phyloP scores from a whole-genome alignment of 2,113 vertebrate genomes.

The Sylvietta virens region DNA sequence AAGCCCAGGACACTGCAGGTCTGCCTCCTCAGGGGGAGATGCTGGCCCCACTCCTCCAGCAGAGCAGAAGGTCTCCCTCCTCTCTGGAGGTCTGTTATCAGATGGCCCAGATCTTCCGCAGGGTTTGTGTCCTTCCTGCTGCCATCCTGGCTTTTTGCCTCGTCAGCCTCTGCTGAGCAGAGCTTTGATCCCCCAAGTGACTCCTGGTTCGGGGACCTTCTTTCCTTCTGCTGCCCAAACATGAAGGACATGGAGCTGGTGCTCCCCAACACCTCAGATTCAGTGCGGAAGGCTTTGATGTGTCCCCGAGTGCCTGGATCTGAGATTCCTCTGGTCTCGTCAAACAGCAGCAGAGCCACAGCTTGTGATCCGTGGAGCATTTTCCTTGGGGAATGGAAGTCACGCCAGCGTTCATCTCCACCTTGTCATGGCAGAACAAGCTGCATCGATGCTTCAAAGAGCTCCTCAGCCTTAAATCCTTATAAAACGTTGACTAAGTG shows the following conservation, averaged over 20 bases:
- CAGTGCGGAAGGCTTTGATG: not conserved
- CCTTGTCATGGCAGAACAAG: not conserved
- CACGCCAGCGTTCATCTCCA: fast-evolving
- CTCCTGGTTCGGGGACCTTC: not conserved
- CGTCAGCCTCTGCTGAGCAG: not conserved
- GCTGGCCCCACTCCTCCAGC: not conserved
- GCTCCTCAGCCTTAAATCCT: not conserved
- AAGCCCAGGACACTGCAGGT: not conserved
- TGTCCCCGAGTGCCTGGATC: not conserved
- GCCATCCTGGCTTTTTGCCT: not conserved
- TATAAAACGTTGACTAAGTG: not conserved
- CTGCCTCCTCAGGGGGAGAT: fast-evolving
- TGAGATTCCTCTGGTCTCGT: not conserved
- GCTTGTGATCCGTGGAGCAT: not conserved
- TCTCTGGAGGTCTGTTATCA: not conserved
- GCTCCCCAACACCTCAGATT: not conserved
- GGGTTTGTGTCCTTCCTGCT: not conserved
- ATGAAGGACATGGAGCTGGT: not conserved
- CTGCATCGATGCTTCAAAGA: not conserved
- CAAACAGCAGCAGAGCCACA: not conserved
- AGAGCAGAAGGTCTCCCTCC: not conserved
- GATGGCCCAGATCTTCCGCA: fast-evolving
- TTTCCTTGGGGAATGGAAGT: slow-evolving; percentile 9
- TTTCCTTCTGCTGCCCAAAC: not conserved
- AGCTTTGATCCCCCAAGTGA: not conserved